Conservation (phyloP, 2,888 invertebrate species). For the Epirrhoe alternata region DNA sequence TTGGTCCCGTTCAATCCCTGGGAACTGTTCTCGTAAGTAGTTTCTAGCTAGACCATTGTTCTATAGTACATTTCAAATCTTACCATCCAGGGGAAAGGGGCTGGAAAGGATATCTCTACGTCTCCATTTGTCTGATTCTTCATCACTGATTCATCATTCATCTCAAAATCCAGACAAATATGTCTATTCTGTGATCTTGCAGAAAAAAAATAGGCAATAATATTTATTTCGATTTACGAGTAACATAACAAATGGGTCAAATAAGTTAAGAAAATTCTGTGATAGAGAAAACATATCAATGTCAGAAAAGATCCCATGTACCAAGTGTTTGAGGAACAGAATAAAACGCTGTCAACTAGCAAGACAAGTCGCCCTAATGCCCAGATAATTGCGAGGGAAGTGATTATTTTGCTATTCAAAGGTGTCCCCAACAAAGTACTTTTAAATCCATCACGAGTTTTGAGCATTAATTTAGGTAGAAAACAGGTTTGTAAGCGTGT, state of each 20-base stretch:
- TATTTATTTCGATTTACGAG: no score
- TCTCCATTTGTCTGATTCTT: no score
- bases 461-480: constrained; percentile 25
- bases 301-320: constrained; percentile 25
- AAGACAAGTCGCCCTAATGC: constrained; percentile 60
- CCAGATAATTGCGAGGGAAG: constrained; percentile 71
- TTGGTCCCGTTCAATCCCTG: constrained; percentile 43
- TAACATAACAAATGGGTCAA: no score
- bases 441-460: constrained; percentile 80
- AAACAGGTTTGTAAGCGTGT: constrained; percentile 14
- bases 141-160: no score
- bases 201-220: no score
- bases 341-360: constrained; percentile 55
- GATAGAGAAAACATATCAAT: constrained; percentile 2
- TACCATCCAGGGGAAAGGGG: not conserved
- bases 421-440: constrained; percentile 71
- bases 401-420: constrained; percentile 77
- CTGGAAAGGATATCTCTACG: no score
- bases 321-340: constrained; percentile 21
- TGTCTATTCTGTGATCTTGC: no score
- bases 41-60: constrained; percentile 20
- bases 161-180: no score
- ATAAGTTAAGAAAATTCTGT: no score
- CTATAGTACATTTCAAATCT: constrained; percentile 2
- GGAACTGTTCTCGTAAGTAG: constrained; percentile 44